phyloP scores from a whole-genome alignment of 2,113 vertebrate genomes.

The Mustela nigripes region DNA sequence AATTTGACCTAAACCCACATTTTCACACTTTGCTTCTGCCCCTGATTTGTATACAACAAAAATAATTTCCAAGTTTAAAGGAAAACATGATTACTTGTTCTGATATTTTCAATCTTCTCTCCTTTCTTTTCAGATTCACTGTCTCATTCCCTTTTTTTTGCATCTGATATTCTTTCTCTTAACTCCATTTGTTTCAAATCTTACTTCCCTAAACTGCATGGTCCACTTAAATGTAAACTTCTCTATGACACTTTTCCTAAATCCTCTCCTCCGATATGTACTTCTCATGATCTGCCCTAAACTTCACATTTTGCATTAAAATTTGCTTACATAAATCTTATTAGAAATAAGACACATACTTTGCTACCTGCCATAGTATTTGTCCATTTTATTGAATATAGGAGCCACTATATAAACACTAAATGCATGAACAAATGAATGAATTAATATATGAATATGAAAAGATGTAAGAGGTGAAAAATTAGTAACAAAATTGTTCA shows the following conservation, averaged over 20 bases:
- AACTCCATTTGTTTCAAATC: background rate
- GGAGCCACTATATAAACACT: background rate
- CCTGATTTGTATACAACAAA: background rate
- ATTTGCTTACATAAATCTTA: background rate
- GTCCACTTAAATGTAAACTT: background rate
- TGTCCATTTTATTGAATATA: background rate
- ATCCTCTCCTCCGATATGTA: background rate
- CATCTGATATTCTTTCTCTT: background rate
- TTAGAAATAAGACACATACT: background rate
- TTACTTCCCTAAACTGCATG: background rate
- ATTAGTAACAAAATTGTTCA: background rate
- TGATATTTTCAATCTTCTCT: conserved; percentile 16
- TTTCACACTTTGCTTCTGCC: background rate
- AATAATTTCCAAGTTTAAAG: background rate
- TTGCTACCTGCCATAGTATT: background rate
- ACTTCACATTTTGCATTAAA: background rate
- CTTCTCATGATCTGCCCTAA: background rate
- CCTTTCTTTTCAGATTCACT: background rate
- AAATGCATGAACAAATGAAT: background rate
- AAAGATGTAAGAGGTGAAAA: background rate
- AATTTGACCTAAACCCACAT: background rate
- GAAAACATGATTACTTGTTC: conserved; percentile 2
- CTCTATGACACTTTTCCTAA: background rate
- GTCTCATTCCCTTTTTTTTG: background rate
- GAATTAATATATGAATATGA: background rate